Base-by-base conservation (phyloP, 2,888 invertebrate species). In the Dascillus cervinus region DNA sequence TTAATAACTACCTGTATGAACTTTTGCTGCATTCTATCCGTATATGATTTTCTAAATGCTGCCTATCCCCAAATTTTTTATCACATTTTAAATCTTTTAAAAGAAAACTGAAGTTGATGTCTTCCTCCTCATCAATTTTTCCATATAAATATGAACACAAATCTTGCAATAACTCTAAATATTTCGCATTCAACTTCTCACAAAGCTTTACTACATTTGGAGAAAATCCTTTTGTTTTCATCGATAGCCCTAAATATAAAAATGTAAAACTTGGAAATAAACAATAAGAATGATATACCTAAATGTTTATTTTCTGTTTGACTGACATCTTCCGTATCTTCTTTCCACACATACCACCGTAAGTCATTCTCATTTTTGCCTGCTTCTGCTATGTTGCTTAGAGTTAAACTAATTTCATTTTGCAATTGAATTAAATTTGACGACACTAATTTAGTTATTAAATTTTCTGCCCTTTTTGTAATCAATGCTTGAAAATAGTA, bases 211-310 rank as follows among this genome's bases (percentile, higher is more conserved):
- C 81, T 21, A 89, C 66, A 11, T 76, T 76, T 0, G 75, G 75
- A 0, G 85, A 83, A 60, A 78, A 86, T 1, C 90, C 90, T 46
- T 78, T 77, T 3, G 84, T 80, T 66, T 89, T 89, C 70, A 85
- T 82, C 0, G 79, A 67, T 60, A 86, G 55, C 3, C 55, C 61
- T 58, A 27, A 11, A 46, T 38, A 15, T 10, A 37, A 29, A 13
- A 11, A 3, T 12, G 14, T 15, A 41, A 39, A n/a, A 10, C 12
- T 9, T 6, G 9, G 19, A 2, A 13, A 32, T 11, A 31, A 27
- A 30, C 10, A 14, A 22, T 21, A 26, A 31, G 15, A 3, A 5
- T 17, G 9, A 13, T 26, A 29, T 48, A 60, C 60, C 60, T 40
- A 35, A 40, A 43, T 62, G 58, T 36, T 60, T 58, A 37, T 58